These are phyloP conservation scores for Oxyura jamaicensis DNA, from an alignment of 2,113 vertebrate genomes.

Conservation along the genomic window DNA sequence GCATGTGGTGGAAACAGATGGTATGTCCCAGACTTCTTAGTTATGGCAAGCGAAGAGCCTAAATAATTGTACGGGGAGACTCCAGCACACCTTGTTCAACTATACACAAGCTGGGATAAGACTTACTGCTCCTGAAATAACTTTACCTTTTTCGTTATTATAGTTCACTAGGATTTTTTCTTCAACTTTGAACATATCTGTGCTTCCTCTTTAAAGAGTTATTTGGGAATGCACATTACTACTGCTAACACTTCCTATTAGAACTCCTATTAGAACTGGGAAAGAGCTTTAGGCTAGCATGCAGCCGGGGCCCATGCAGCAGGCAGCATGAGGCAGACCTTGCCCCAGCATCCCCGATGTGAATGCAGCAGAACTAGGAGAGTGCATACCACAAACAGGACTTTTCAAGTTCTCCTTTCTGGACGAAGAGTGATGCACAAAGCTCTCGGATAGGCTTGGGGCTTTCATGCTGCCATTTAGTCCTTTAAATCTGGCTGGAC, in stretches of 20 bases:
- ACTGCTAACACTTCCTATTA: rapidly evolving
- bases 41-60: not conserved
- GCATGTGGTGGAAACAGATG: not conserved
- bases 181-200: not conserved
- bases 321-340: not conserved
- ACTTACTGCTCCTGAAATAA: not conserved
- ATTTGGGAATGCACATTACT: not conserved
- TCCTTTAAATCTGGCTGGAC: not conserved
- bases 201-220: not conserved
- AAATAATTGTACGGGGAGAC: not conserved
- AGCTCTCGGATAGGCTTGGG: not conserved
- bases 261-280: not conserved
- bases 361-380: not conserved
- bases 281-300: not conserved
- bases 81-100: not conserved
- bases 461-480: not conserved
- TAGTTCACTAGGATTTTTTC: not conserved
- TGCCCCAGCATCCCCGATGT: not conserved
- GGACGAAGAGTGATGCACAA: not conserved
- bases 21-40: not conserved
- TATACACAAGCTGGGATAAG: not conserved
- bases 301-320: not conserved
- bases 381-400: not conserved
- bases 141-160: not conserved
- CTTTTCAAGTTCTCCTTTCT: not conserved